phyloP scores from a whole-genome alignment of 1,140 invertebrate species.

The Aphelinus atriplicis region DNA sequence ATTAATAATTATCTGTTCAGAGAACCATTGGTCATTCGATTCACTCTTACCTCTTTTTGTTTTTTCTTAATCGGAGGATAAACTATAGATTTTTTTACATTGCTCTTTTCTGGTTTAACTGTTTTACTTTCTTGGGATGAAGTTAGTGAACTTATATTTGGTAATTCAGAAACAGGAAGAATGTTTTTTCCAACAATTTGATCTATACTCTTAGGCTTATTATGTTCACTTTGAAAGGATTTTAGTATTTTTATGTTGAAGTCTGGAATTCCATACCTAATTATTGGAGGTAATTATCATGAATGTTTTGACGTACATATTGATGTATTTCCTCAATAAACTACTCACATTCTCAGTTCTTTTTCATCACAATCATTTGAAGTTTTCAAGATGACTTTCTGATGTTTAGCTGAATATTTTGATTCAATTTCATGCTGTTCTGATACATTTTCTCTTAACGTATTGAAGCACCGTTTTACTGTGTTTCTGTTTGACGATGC shows the following conservation, averaged over 20 bases:
- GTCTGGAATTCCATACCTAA: not conserved
- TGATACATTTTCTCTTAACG: not conserved
- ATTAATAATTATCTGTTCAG: not conserved
- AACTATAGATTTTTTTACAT: not conserved
- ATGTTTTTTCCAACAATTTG: not conserved
- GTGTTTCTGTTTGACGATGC: no score
- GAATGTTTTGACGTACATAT: not conserved
- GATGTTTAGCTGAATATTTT: conserved; percentile 17
- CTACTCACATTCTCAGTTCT: conserved; percentile 12
- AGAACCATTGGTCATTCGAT: not conserved
- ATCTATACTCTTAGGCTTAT: not conserved
- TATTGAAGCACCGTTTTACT: no score
- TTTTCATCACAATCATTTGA: conserved; percentile 1
- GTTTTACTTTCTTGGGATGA: not conserved
- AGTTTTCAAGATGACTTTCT: conserved; percentile 2
- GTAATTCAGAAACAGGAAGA: conserved; percentile 2
- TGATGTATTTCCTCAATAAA: not conserved
- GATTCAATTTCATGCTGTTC: conserved; percentile 9
- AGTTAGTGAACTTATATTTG: conserved; percentile 11
- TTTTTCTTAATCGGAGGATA: not conserved
- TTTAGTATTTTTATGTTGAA: not conserved
- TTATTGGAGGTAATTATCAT: not conserved
- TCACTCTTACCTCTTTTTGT: conserved; percentile 6
- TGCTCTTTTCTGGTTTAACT: not conserved
- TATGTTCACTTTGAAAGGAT: conserved; percentile 1